Base-by-base conservation (phyloP, 2,888 invertebrate genomes). In the Drosophila nigricruria region DNA sequence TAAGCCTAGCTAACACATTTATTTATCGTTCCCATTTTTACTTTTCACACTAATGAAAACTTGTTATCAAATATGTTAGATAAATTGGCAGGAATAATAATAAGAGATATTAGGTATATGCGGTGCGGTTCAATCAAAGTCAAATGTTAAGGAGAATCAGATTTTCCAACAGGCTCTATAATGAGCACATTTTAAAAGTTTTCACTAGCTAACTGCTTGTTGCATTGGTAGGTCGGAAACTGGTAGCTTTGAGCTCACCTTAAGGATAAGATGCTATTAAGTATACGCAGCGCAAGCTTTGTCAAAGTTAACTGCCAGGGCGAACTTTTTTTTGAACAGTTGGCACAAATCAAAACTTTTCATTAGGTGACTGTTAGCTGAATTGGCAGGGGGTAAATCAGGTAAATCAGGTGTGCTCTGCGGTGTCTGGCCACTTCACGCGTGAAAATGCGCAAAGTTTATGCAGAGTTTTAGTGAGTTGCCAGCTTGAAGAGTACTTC, bases 371-470 rank as follows among this genome's bases (percentile, higher is more conserved):
- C 18, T 53, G 25, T 53, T 53, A 57, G 61, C 50, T 65, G 57
- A 66, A 73, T 45, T 30, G 32, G 32, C n/a, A n/a, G 34, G 14
- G 16, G 20, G 27, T 18, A n/a, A 18, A 47, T 47, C 27, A n/a
- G 30, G 50, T 20, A 16, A 36, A 52, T 36, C 42, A 57, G 43
- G 43, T 43, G 23, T 20, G 20, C 32, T 16, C 12, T 14, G 20
- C 6, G 43, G 18, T 53, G 16, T 34, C 45, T 56, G 34, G 77
- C 43, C 56, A 70, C 58, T 73, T 75, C 52, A 74, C 62, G 83
- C 84, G 76, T 78, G 70, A 80, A 87, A 80, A 82, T 79, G 70
- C 69, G 63, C 50, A 70, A 82, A 84, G 58, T 88, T 88, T 70
- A 64, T 71, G 70, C 72, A 87, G 62, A 66, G 81, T 67, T 74